phyloP scores from a whole-genome alignment of 2,888 invertebrate species.

The Callinectes sapidus region DNA sequence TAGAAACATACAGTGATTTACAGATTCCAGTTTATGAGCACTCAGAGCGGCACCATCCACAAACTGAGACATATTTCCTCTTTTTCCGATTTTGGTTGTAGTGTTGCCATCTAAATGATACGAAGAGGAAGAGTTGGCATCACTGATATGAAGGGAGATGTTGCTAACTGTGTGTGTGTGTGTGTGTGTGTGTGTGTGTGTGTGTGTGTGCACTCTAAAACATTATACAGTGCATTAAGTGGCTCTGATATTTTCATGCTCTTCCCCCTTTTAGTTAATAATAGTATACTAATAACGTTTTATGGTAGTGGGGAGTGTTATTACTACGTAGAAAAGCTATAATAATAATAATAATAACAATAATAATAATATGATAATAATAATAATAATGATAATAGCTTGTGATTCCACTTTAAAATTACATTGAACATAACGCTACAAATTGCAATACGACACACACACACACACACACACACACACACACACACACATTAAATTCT shows the following conservation, averaged over 20 bases:
- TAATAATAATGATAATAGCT: not conserved
- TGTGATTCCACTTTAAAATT: not conserved
- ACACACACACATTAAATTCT: not conserved
- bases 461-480: constrained; percentile 26
- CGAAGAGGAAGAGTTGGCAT: too few species aligned
- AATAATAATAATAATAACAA: not conserved
- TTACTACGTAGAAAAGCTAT: not conserved
- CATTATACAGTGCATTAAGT: not conserved
- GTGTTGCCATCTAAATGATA: too few species aligned
- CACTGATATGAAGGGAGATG: too few species aligned
- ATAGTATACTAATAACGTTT: not conserved
- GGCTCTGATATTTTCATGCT: not conserved
- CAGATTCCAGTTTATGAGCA: too few species aligned
- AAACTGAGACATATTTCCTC: too few species aligned
- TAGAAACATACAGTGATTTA: too few species aligned
- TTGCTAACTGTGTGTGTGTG: not conserved
- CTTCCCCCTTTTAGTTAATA: not conserved
- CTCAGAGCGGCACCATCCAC: too few species aligned
- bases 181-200: constrained; percentile 27
- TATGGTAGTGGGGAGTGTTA: not conserved
- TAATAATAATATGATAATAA: constrained; percentile 30
- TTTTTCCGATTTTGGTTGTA: too few species aligned
- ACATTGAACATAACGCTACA: not conserved
- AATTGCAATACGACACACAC: not conserved
- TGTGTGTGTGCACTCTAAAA: not conserved